Percentiles rank a stretch among this genome's conserved stretches.
These are phyloP conservation scores for Sphaeramia orbicularis DNA, from an alignment of 2,797 vertebrate genomes.

Conservation along the genomic window DNA sequence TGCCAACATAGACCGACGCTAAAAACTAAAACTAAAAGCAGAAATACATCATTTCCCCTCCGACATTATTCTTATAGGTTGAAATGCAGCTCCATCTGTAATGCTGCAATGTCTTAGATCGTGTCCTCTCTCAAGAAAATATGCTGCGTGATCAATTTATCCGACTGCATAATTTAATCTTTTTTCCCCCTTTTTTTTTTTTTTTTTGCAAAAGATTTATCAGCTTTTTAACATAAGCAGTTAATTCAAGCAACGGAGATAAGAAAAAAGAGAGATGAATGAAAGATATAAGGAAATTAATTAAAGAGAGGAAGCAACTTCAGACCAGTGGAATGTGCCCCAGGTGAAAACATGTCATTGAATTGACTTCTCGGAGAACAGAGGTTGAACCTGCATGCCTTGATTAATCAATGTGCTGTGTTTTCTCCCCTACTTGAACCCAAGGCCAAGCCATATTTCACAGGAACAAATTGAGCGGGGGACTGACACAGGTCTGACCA, in stretches of 20 bases:
- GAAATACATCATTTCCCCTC: too few species aligned
- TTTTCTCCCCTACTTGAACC: constrained; percentile 83
- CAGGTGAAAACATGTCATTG: constrained; percentile 81
- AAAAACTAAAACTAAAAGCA: too few species aligned
- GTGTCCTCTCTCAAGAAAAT: constrained; percentile 25
- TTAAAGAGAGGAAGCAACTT: constrained; percentile 69
- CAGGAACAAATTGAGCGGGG: constrained; percentile 77
- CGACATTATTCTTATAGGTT: too few species aligned
- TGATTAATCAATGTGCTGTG: constrained; percentile 82
- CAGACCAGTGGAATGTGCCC: constrained; percentile 69
- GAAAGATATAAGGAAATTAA: constrained; percentile 58
- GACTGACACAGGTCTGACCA: constrained; percentile 75
- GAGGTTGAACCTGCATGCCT: constrained; percentile 74
- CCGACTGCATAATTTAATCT: constrained; percentile 21
- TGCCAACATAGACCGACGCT: too few species aligned
- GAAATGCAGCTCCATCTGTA: too few species aligned
- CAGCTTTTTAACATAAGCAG: constrained; percentile 3
- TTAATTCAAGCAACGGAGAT: constrained; percentile 20
- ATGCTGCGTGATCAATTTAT: constrained; percentile 18
- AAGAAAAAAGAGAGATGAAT: constrained; percentile 28
- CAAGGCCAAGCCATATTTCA: constrained; percentile 85
- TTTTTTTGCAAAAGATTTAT: constrained; percentile 16
- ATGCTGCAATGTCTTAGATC: too few species aligned
- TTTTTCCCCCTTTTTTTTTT: background rate
- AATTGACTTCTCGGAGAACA: constrained; percentile 77